Conservation (phyloP, 23 tunicate genomes). For the Halocynthia aurantium region DNA sequence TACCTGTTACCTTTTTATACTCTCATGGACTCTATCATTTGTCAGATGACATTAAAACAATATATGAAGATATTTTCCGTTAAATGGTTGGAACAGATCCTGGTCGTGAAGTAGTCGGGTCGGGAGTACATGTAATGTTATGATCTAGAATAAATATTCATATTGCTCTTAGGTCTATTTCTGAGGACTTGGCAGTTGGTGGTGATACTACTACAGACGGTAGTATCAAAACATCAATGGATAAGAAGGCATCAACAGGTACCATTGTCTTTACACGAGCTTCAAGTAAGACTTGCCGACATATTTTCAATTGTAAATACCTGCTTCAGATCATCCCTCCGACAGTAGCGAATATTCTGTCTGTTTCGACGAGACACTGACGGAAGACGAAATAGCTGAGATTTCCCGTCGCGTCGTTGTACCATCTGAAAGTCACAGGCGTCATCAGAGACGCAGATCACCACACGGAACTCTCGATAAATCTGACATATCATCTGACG, state of each 20-base stretch:
- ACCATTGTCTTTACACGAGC: not conserved
- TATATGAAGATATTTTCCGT: not conserved
- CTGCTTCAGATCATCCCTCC: constrained; percentile 1
- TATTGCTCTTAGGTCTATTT: constrained; percentile 20
- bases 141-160: not conserved
- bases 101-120: not conserved
- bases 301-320: not conserved
- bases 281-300: not conserved
- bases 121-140: not conserved
- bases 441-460: constrained; percentile 25
- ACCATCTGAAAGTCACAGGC: constrained; percentile 74
- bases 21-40: not conserved
- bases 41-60: not conserved
- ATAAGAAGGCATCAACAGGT: no score
- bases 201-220: no score
- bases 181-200: constrained; percentile 11
- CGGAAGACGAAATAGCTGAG: constrained; percentile 78
- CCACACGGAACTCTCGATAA: not conserved
- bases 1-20: not conserved
- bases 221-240: no score
- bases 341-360: constrained; percentile 32
- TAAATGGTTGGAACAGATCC: not conserved
- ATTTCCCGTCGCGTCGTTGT: constrained; percentile 63
- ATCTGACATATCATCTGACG: constrained; percentile 11
- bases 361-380: constrained; percentile 53